Conservation (phyloP, 2,797 vertebrate genomes). For the Argyrosomus regius region DNA sequence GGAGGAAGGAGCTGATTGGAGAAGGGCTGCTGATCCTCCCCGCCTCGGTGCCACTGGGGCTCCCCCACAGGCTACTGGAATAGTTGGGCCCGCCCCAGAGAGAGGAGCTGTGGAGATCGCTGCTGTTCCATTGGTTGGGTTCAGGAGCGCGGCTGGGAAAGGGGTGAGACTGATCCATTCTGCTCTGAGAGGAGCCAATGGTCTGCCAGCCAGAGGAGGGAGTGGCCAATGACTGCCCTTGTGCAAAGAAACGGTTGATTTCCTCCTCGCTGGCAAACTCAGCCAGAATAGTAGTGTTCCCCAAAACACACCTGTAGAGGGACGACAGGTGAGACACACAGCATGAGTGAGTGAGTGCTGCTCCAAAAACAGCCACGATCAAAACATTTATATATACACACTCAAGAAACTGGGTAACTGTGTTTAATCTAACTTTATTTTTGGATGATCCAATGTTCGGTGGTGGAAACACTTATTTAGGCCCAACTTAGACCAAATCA, state of each 20-base stretch:
- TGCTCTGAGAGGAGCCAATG: conserved; percentile 93
- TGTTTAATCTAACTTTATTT: neutral
- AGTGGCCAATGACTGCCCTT: conserved; percentile 97
- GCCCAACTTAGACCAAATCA: too few species aligned
- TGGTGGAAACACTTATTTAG: neutral
- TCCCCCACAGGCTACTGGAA: conserved; percentile 98
- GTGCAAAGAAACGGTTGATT: conserved; percentile 99
- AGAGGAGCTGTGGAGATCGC: conserved; percentile 96
- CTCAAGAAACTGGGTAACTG: neutral
- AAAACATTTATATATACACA: neutral
- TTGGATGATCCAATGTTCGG: neutral
- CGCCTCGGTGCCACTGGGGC: conserved; percentile 89
- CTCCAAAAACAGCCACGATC: neutral
- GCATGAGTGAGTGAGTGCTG: neutral
- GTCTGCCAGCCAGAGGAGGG: conserved; percentile 95
- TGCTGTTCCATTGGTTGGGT: conserved; percentile 96
- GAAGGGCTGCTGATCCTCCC: conserved; percentile 93
- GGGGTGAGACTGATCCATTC: conserved; percentile 93
- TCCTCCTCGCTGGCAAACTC: conserved; percentile 99
- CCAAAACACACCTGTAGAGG: conserved; percentile 95
- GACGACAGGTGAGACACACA: neutral
- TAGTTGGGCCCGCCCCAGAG: conserved; percentile 97
- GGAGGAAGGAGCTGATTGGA: conserved; percentile 96
- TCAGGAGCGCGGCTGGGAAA: conserved; percentile 93
- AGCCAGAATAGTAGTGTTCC: conserved; percentile 99